phyloP scores from a whole-genome alignment of 2,113 vertebrate genomes.

The Epinephelus moara region DNA sequence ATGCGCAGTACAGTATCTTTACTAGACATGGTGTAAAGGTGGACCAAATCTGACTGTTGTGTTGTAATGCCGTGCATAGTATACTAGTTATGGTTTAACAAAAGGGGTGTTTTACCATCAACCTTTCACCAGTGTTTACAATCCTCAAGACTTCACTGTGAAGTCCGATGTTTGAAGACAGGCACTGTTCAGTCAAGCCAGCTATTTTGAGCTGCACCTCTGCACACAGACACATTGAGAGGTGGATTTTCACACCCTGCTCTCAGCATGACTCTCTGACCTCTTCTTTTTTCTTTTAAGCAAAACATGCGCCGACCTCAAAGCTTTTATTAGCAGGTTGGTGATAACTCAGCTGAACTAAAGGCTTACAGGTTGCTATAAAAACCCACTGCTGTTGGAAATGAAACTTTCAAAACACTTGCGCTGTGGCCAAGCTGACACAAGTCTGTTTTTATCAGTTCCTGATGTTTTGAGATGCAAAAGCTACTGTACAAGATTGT shows the following conservation, averaged over 20 bases:
- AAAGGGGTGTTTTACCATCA: not conserved
- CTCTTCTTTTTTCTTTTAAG: not conserved
- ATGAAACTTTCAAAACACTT: not conserved
- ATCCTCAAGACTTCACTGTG: not conserved
- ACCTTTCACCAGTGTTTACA: slow-evolving; percentile 50
- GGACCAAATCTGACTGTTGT: not conserved
- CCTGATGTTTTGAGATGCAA: not conserved
- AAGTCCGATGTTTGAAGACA: not conserved
- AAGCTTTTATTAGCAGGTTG: not conserved
- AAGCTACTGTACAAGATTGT: not conserved
- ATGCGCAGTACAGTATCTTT: not conserved
- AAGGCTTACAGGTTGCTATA: not conserved
- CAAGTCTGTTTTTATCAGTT: not conserved
- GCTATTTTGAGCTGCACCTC: slow-evolving; percentile 5
- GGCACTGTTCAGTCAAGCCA: not conserved
- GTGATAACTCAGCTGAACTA: not conserved
- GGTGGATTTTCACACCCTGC: not conserved
- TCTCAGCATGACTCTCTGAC: not conserved
- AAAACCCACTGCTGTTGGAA: not conserved
- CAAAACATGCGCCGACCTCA: not conserved
- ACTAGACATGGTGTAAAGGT: not conserved
- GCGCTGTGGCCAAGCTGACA: not conserved
- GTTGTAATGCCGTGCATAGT: not conserved
- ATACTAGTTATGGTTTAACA: slow-evolving; percentile 20
- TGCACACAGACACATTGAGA: not conserved